Conservation (phyloP, 2,888 invertebrate genomes). For the Augiades crinisus region DNA sequence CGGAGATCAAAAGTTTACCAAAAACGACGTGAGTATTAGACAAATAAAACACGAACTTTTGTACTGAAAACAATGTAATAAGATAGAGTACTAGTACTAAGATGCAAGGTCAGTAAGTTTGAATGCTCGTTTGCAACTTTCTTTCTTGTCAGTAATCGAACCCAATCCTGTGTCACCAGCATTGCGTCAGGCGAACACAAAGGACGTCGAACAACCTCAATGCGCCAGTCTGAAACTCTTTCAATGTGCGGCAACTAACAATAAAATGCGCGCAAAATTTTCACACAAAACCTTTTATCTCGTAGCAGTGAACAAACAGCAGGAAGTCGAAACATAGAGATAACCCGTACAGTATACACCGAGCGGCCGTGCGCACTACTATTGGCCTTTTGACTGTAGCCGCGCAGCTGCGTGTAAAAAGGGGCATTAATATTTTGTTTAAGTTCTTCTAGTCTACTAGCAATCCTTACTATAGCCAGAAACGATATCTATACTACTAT, state of each 20-base stretch:
- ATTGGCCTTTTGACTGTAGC: constrained; percentile 6
- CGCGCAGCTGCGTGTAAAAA: neutral
- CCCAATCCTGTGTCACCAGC: no score
- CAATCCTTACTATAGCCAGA: no score
- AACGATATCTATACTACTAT: no score
- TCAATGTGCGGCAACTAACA: neutral
- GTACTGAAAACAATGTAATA: no score
- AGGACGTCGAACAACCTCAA: neutral
- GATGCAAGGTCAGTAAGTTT: no score
- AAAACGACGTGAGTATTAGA: neutral
- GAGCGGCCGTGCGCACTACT: neutral
- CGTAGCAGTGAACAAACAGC: constrained; percentile 14
- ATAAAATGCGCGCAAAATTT: neutral
- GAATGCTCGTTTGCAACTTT: no score
- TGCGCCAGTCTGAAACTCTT: neutral
- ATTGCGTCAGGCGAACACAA: neutral
- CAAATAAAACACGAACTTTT: no score
- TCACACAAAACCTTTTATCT: constrained; percentile 17
- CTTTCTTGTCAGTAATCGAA: no score
- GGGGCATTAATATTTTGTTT: neutral
- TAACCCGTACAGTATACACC: constrained; percentile 7
- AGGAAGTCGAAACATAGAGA: constrained; percentile 22
- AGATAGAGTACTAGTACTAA: no score
- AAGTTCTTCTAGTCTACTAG: no score
- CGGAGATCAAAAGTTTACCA: neutral